A percentile compares a stretch with the other conserved stretches of the same genome.
Evolutionary conservation across 1,140 invertebrate species (phyloP).

Genomic region (Drosophila persimilis): DNA sequence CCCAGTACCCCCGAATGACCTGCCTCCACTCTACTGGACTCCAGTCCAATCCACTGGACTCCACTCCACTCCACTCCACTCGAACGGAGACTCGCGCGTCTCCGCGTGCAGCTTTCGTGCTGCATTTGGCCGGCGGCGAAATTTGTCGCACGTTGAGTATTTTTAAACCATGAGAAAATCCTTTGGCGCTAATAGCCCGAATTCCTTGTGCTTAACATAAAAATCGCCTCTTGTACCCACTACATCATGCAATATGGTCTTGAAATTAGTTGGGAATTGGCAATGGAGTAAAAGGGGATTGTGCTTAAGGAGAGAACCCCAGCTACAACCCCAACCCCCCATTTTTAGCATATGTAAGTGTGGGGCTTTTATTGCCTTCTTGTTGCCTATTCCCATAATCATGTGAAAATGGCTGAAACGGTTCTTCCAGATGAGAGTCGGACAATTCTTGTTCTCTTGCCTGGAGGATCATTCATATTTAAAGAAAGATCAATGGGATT

Average conservation of each 20-base stretch:
- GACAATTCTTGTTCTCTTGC: slow-evolving; percentile 23
- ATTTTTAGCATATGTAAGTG: slow-evolving; percentile 47
- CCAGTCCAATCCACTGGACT: slow-evolving; percentile 5
- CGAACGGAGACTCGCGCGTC: slow-evolving; percentile 16
- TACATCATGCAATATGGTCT: slow-evolving; percentile 68
- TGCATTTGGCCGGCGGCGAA: slow-evolving; percentile 77
- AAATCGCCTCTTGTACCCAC: slow-evolving; percentile 74
- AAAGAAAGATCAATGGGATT: slow-evolving; percentile 40
- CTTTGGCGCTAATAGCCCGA: slow-evolving; percentile 83
- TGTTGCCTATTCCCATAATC: slow-evolving; percentile 59
- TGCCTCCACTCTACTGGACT: slow-evolving; percentile 16
- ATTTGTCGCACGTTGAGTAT: slow-evolving; percentile 83
- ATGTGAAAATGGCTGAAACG: slow-evolving; percentile 71
- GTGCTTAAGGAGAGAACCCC: neutral
- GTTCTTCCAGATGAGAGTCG: slow-evolving; percentile 37
- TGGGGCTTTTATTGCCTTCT: slow-evolving; percentile 51
- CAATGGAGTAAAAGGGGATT: neutral
- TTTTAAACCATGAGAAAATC: slow-evolving; percentile 83
- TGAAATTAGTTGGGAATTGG: slow-evolving; percentile 61
- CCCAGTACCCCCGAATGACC: slow-evolving; percentile 23
- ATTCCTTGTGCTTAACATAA: slow-evolving; percentile 82
- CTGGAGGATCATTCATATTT: slow-evolving; percentile 38
- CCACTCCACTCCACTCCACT: slow-evolving; percentile 38
- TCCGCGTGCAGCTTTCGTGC: slow-evolving; percentile 79
- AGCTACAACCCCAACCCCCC: neutral